Evolutionary conservation across 1,140 invertebrate genomes (phyloP), one percentile per base, ranked within the genome.

Genomic region (Capitella teleta): DNA sequence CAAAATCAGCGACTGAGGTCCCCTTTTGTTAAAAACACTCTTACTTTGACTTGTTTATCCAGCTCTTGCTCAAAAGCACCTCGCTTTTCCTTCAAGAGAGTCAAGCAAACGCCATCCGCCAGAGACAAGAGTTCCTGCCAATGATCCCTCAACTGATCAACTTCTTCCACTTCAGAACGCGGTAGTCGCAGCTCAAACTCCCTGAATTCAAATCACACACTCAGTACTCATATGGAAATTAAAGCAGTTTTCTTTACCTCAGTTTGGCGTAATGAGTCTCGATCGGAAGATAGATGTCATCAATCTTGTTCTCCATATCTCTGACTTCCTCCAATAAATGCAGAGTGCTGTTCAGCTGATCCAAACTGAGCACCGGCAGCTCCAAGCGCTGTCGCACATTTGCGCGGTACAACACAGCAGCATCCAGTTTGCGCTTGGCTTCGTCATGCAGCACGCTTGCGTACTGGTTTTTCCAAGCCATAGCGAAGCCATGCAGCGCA

Each of bases 251-350:
- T 21, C 18, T 57, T 52, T 55, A 67, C 65, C 64, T 61, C 18
- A 73, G 60, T 50, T 69, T 68, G 28, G 57, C 45, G 58, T 72
- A 73, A 61, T 70, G 64, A 8, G 61, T 65, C 54, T 73, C 71
- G 25, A 72, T 72, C n/a, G 70, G 68, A n/a, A 69, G 60, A 53
- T 73, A 73, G 30, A 71, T 66, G 41, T 54, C 58, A 55, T 73
- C 71, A 42, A 71, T 68, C 52, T 72, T 73, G 50, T 71, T 69
- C 51, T 73, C 69, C 67, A 72, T 70, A 53, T 73, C 69, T 32
- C 61, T 44, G 5, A 73, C 52, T 49, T 73, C 68, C 49, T 73
- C 69, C 19, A 73, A 53, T 5, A 73, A 49, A 32, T 65, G 58
- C 18, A 73, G 55, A 4, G 66, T 60, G 51, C 61, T 66, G 55